phyloP scores from a whole-genome alignment of 2,888 invertebrate genomes.

The Heliconius erato region DNA sequence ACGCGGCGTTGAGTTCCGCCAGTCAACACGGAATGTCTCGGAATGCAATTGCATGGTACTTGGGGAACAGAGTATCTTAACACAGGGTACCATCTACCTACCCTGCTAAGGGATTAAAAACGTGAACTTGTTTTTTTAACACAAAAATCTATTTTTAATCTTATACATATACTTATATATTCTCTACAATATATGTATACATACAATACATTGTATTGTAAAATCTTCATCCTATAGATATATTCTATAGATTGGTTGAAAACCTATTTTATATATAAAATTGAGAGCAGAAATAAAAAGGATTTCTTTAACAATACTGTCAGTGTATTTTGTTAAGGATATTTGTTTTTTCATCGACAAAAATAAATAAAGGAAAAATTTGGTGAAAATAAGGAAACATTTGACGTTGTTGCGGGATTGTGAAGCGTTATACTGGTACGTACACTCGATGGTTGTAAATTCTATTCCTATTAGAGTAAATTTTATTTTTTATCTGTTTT shows the following conservation, averaged over 20 bases:
- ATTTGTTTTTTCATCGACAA: slow-evolving; percentile 8
- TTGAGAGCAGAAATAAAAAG: slow-evolving; percentile 1
- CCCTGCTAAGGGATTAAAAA: too few relatives aligned
- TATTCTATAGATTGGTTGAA: background rate
- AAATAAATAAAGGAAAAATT: slow-evolving; percentile 3
- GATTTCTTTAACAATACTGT: slow-evolving; percentile 20
- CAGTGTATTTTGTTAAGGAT: slow-evolving; percentile 4
- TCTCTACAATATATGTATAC: background rate
- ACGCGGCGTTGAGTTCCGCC: background rate
- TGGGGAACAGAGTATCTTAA: too few relatives aligned
- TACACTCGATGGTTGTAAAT: background rate
- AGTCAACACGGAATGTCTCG: background rate
- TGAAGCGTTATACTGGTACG: background rate
- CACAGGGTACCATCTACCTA: too few relatives aligned
- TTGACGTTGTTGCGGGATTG: background rate
- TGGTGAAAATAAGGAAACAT: background rate
- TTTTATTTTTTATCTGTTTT: background rate
- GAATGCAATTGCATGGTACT: too few relatives aligned
- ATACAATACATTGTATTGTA: background rate
- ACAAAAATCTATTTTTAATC: too few relatives aligned
- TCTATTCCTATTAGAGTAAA: background rate
- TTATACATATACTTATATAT: background rate
- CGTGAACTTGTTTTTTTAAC: too few relatives aligned
- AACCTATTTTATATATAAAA: slow-evolving; percentile 6
- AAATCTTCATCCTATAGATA: background rate